Evolutionary conservation across 1,140 invertebrate species (phyloP).

Genomic region (Chelonus insularis): DNA sequence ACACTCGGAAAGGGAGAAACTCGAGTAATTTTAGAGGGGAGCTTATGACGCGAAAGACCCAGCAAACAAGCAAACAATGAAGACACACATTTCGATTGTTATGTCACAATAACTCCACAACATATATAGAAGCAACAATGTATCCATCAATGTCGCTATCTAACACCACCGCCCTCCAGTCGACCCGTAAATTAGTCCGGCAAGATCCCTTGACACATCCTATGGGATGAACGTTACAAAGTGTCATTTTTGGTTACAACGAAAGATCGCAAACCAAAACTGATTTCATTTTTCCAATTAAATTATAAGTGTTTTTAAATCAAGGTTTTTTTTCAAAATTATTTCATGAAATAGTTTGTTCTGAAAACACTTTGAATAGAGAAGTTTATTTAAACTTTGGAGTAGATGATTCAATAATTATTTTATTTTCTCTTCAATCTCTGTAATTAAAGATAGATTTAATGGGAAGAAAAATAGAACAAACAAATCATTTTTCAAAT

Average conservation of each 20-base stretch:
- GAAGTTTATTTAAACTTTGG: no score
- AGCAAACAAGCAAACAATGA: slow-evolving; percentile 39
- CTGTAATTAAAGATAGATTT: no score
- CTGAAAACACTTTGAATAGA: no score
- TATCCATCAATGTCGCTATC: slow-evolving; percentile 36
- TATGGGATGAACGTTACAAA: slow-evolving; percentile 46
- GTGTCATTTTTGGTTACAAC: slow-evolving; percentile 42
- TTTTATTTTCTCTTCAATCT: no score
- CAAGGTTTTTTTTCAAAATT: no score
- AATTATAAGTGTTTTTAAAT: no score
- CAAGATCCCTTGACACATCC: slow-evolving; percentile 31
- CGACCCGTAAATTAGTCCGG: slow-evolving; percentile 33
- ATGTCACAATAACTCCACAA: slow-evolving; percentile 36
- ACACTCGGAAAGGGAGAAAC: slow-evolving; percentile 14
- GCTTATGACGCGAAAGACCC: slow-evolving; percentile 17
- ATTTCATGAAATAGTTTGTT: no score
- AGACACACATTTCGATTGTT: slow-evolving; percentile 35
- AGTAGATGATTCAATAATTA: no score
- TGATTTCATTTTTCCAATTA: no score
- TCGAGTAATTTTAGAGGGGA: slow-evolving; percentile 11
- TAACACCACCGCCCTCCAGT: slow-evolving; percentile 31
- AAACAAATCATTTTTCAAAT: no score
- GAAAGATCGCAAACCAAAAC: no score
- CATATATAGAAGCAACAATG: slow-evolving; percentile 31
- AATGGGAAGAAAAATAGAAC: no score